Conservation (phyloP, 2,113 vertebrate genomes). For the Aspidoscelis tigris region DNA sequence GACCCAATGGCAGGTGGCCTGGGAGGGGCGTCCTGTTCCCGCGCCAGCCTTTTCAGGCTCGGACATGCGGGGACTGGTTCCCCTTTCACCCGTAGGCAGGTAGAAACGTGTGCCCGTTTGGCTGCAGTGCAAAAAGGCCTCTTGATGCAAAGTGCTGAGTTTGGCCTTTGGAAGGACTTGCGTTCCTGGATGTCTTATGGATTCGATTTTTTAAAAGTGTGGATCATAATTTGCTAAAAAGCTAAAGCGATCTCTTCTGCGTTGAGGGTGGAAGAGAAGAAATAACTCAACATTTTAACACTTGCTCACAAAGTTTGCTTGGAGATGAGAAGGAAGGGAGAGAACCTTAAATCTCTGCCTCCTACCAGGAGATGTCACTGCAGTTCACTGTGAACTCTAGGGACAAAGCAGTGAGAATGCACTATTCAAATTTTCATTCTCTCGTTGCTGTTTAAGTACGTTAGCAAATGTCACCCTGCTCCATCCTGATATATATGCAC, state of each 20-base stretch:
- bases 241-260: conserved; percentile 9
- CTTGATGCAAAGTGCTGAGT: neutral
- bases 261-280: neutral
- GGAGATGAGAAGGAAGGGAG: neutral
- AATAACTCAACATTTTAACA: neutral
- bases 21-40: too few species aligned
- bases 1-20: too few species aligned
- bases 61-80: too few species aligned
- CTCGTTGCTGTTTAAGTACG: neutral
- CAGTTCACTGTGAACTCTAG: conserved; percentile 65
- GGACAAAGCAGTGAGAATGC: neutral
- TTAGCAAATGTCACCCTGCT: neutral
- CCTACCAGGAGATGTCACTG: conserved; percentile 78
- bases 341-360: conserved; percentile 33
- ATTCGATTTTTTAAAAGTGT: conserved; percentile 27
- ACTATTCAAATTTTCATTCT: neutral
- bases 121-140: too few species aligned
- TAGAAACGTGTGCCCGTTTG: too few species aligned
- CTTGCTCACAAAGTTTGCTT: neutral
- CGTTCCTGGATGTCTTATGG: conserved; percentile 35
- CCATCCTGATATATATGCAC: neutral
- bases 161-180: neutral
- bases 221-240: neutral
- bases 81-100: too few species aligned
- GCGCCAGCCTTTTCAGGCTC: too few species aligned